Base-by-base conservation (phyloP, 2,797 vertebrate species). In the Argentina silus region DNA sequence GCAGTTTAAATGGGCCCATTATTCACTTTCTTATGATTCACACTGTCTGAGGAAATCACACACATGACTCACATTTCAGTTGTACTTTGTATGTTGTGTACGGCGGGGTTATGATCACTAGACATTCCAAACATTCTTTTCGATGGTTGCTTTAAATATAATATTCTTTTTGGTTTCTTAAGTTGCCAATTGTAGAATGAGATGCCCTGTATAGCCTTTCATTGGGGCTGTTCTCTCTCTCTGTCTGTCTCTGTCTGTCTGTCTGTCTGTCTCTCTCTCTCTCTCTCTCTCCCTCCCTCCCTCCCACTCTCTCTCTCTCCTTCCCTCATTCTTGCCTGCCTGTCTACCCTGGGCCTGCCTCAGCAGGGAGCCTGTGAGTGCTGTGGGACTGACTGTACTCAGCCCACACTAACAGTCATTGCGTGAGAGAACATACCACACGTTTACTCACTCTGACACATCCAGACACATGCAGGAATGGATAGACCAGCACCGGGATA, bases 91-190 rank as follows among this genome's bases (percentile, higher is more conserved):
- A 6, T 23, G 7, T 6, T 6, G 15, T n/a, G 48, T 42, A 12
- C 14, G 21, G 27, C 48, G 23, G 23, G 66, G 66, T 55, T 67
- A 42, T 36, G 66, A 67, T 67, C 66, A 53, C 66, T 27, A 23
- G 8, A 15, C 66, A 67, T 67, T 67, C 50, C 50, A 53, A 36
- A 36, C 15, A 67, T 67, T 53, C 23, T 23, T 36, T 12, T 53
- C 21, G 48, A n/a, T 53, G 23, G 6, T 21, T 42, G 21, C 21
- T 42, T 53, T 15, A 17, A 8, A 50, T 42, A 53, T 10, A 53
- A 17, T 8, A 19, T 27, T 53, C 48, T 62, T 36, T 42, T 64
- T 42, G 9, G 61, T 64, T 23, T 64, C 62, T 67, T 67, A 17
- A 42, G 66, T 67, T 36, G 48, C 48, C 47, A 67, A 51, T 53